Conservation (phyloP, 2,797 vertebrate genomes). For the Aeoliscus strigatus region DNA sequence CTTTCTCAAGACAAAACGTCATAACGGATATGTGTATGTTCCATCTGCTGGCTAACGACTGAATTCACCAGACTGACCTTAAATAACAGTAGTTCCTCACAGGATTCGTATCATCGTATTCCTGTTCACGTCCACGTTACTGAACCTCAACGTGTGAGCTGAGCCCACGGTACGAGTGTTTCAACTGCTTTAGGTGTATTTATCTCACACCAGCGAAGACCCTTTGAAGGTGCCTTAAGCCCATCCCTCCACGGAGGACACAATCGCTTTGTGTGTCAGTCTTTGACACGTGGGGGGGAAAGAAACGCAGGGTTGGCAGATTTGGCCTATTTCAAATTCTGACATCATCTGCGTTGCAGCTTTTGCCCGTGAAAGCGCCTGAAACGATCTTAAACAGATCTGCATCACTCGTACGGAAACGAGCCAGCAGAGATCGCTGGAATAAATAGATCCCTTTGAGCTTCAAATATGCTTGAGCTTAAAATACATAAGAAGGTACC, state of each 20-base stretch:
- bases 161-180: too few species aligned
- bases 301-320: slow-evolving; percentile 48
- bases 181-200: slow-evolving; percentile 2
- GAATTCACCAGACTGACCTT: too few species aligned
- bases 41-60: too few species aligned
- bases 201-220: slow-evolving; percentile 12
- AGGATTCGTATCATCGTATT: too few species aligned
- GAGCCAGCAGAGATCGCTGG: slow-evolving; percentile 6
- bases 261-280: slow-evolving; percentile 6
- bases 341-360: slow-evolving; percentile 49
- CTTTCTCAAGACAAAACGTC: too few species aligned
- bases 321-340: slow-evolving; percentile 55
- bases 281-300: slow-evolving; percentile 12
- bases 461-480: slow-evolving; percentile 8
- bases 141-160: too few species aligned
- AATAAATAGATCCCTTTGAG: slow-evolving; percentile 17
- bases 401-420: slow-evolving; percentile 34
- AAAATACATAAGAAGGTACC: slow-evolving; percentile 11
- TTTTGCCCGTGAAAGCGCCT: slow-evolving; percentile 24
- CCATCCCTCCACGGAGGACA: slow-evolving; percentile 8
- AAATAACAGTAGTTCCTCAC: too few species aligned
- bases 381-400: slow-evolving; percentile 22
- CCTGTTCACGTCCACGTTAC: too few species aligned
- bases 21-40: too few species aligned
- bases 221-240: slow-evolving; percentile 6